Conservation (phyloP, 2,113 vertebrate species). For the Nothobranchius furzeri region DNA sequence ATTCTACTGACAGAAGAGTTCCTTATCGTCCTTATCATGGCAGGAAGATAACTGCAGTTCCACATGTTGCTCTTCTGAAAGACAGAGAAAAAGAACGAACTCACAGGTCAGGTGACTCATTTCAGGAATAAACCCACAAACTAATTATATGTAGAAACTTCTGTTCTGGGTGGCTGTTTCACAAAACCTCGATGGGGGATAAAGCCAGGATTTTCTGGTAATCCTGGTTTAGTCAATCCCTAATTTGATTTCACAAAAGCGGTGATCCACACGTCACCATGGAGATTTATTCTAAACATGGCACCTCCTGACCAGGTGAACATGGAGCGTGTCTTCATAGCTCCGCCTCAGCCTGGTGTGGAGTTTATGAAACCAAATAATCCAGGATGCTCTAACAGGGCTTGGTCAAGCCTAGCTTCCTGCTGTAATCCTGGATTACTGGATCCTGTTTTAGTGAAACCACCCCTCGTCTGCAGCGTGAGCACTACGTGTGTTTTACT, state of each 20-base stretch:
- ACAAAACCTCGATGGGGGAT: not conserved
- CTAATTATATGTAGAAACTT: too few species aligned
- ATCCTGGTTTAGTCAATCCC: not conserved
- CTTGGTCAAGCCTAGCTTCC: not conserved
- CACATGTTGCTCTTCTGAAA: conserved; percentile 40
- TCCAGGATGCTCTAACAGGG: not conserved
- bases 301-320: not conserved
- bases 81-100: not conserved
- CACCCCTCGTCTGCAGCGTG: not conserved
- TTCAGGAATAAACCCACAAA: not conserved
- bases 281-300: not conserved
- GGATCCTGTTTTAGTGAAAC: not conserved
- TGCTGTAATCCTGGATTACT: not conserved
- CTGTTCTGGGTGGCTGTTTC: not conserved
- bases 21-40: conserved; percentile 55
- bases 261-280: not conserved
- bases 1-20: conserved; percentile 62
- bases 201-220: not conserved
- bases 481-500: not conserved
- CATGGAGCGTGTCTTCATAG: not conserved
- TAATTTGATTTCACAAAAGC: not conserved
- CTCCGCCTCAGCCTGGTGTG: not conserved
- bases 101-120: not conserved
- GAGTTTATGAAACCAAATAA: not conserved
- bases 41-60: conserved; percentile 53